phyloP scores from a whole-genome alignment of 2,797 vertebrate species.

The Synanceia verrucosa region DNA sequence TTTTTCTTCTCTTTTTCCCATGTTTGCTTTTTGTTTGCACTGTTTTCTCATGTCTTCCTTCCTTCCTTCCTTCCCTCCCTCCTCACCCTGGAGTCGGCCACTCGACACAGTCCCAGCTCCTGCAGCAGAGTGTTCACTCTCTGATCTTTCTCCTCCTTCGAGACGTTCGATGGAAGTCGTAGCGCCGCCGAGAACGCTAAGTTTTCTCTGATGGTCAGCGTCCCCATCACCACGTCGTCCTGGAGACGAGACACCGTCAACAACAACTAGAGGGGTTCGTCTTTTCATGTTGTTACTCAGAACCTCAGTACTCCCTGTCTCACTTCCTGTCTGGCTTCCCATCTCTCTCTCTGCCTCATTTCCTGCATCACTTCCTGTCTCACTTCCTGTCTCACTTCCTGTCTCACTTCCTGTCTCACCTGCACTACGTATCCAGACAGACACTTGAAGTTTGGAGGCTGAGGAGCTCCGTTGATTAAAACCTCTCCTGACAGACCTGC shows the following conservation, averaged over 20 bases:
- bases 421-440: constrained; percentile 90
- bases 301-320: too few relatives aligned
- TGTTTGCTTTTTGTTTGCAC: too few relatives aligned
- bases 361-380: neutral
- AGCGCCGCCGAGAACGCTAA: constrained; percentile 93
- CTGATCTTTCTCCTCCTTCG: constrained; percentile 82
- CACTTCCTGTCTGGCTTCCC: constrained; percentile 9
- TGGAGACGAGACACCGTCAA: constrained; percentile 46
- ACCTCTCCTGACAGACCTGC: constrained; percentile 83
- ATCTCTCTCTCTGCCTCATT: constrained; percentile 41
- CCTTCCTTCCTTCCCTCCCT: too few relatives aligned
- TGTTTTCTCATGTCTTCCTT: too few relatives aligned
- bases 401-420: constrained; percentile 63
- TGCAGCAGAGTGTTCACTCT: constrained; percentile 86
- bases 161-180: constrained; percentile 84
- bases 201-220: constrained; percentile 93
- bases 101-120: constrained; percentile 89
- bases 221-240: constrained; percentile 98
- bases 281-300: too few relatives aligned
- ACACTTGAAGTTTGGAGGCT: constrained; percentile 88
- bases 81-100: constrained; percentile 91
- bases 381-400: constrained; percentile 9
- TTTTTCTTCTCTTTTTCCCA: neutral
- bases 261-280: neutral
- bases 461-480: constrained; percentile 84